A percentile compares a stretch with the other conserved stretches of the same genome.
Conservation (phyloP, 2,797 vertebrate species). For the Gymnothorax javanicus region DNA sequence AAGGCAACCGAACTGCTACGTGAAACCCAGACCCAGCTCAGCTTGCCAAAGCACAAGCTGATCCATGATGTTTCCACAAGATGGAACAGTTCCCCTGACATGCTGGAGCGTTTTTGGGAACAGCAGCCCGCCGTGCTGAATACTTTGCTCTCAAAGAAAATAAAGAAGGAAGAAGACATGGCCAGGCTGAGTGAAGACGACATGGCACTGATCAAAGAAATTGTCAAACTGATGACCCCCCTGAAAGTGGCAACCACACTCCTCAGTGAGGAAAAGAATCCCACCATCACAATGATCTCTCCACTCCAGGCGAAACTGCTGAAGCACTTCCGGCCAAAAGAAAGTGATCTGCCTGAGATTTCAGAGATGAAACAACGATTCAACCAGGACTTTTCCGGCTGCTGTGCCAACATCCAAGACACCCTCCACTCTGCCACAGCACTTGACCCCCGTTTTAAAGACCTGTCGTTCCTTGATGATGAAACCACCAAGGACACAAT, state of each 20-base stretch:
- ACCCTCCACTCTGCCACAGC: no score
- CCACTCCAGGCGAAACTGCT: conserved; percentile 41
- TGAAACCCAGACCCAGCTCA: conserved; percentile 31
- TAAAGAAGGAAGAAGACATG: conserved; percentile 7
- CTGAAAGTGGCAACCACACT: conserved; percentile 39
- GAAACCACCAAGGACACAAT: no score
- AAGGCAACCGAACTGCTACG: conserved; percentile 16
- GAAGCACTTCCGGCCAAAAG: conserved; percentile 33
- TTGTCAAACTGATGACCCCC: conserved; percentile 38
- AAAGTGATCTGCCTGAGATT: conserved; percentile 29
- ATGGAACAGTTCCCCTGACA: conserved; percentile 37
- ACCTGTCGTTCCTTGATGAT: no score
- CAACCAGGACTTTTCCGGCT: no score
- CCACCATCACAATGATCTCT: conserved; percentile 36
- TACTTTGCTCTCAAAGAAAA: conserved; percentile 29
- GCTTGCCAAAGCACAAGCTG: conserved; percentile 32
- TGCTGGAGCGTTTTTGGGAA: conserved; percentile 36
- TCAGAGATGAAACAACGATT: conserved; percentile 36
- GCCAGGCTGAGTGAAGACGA: conserved; percentile 8
- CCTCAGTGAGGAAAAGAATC: conserved; percentile 14
- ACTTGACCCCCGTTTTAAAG: no score
- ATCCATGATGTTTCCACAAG: conserved; percentile 39
- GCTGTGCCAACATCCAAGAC: no score
- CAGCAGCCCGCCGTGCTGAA: conserved; percentile 37
- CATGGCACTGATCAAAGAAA: conserved; percentile 38